phyloP scores from a whole-genome alignment of 2,888 invertebrate species.

The Drosophila melanocephala region DNA sequence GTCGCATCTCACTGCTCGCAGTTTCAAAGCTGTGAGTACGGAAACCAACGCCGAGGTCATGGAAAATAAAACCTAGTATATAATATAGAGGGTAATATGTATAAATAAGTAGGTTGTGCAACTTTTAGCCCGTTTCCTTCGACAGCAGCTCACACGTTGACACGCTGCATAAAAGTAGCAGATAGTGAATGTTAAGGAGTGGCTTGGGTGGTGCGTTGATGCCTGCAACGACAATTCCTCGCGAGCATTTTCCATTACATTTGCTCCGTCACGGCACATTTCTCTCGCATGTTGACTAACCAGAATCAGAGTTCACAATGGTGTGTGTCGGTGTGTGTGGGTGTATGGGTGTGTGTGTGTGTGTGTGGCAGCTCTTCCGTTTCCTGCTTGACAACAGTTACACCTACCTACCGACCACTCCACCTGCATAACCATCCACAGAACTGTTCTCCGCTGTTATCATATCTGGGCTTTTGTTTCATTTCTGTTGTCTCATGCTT shows the following conservation, averaged over 20 bases:
- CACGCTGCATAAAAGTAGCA: slow-evolving; percentile 73
- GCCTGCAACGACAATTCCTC: slow-evolving; percentile 27
- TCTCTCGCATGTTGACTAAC: slow-evolving; percentile 69
- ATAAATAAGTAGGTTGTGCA: slow-evolving; percentile 43
- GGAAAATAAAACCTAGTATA: slow-evolving; percentile 57
- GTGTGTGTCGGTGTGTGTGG: neutral
- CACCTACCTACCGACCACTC: slow-evolving; percentile 2
- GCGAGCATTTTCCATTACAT: slow-evolving; percentile 74
- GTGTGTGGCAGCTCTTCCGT: slow-evolving; percentile 53
- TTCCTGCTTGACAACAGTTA: slow-evolving; percentile 42
- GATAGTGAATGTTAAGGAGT: slow-evolving; percentile 50
- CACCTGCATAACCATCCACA: neutral
- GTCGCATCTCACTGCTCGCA: slow-evolving; percentile 6
- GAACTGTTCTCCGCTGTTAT: slow-evolving; percentile 48
- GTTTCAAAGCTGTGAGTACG: slow-evolving; percentile 11
- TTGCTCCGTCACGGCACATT: slow-evolving; percentile 77
- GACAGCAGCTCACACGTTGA: slow-evolving; percentile 58
- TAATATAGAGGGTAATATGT: slow-evolving; percentile 3
- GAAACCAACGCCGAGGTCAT: slow-evolving; percentile 61
- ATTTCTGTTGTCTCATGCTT: slow-evolving; percentile 65
- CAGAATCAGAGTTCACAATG: slow-evolving; percentile 30
- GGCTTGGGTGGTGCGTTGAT: slow-evolving; percentile 4
- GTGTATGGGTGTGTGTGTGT: slow-evolving; percentile 3
- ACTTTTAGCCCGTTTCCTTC: slow-evolving; percentile 49
- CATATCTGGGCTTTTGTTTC: slow-evolving; percentile 76